Conservation (phyloP, 2,888 invertebrate genomes). For the Euplagia quadripunctaria region DNA sequence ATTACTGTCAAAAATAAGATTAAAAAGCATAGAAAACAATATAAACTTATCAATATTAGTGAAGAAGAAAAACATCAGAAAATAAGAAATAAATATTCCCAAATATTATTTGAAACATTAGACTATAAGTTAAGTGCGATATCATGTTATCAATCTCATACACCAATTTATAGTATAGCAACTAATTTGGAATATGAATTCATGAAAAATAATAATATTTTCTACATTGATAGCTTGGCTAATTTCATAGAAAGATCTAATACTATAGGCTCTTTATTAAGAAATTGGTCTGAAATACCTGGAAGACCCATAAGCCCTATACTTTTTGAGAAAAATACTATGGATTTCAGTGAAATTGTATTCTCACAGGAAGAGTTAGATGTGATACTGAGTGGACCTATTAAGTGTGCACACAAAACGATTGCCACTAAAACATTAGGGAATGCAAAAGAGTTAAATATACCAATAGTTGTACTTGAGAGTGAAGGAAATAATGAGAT, state of each 20-base stretch:
- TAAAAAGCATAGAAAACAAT: constrained; percentile 62
- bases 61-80: constrained; percentile 69
- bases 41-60: constrained; percentile 67
- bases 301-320: constrained; percentile 88
- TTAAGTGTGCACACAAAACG: constrained; percentile 63
- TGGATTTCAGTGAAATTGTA: constrained; percentile 69
- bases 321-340: constrained; percentile 44
- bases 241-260: constrained; percentile 77
- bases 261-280: constrained; percentile 83
- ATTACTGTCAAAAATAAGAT: constrained; percentile 53
- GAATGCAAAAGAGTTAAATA: constrained; percentile 5
- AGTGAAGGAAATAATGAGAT: constrained; percentile 5
- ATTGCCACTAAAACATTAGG: constrained; percentile 44
- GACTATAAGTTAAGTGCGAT: constrained; percentile 31
- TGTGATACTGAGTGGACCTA: constrained; percentile 71
- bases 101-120: constrained; percentile 67
- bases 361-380: constrained; percentile 76
- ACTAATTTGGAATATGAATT: constrained; percentile 66
- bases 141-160: constrained; percentile 23
- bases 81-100: constrained; percentile 71
- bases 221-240: constrained; percentile 78
- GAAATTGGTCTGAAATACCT: constrained; percentile 88
- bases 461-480: constrained; percentile 14
- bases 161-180: constrained; percentile 61
- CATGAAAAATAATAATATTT: constrained; percentile 68